phyloP scores from a whole-genome alignment of 2,888 invertebrate species.

The Balanococcus diminutus region DNA sequence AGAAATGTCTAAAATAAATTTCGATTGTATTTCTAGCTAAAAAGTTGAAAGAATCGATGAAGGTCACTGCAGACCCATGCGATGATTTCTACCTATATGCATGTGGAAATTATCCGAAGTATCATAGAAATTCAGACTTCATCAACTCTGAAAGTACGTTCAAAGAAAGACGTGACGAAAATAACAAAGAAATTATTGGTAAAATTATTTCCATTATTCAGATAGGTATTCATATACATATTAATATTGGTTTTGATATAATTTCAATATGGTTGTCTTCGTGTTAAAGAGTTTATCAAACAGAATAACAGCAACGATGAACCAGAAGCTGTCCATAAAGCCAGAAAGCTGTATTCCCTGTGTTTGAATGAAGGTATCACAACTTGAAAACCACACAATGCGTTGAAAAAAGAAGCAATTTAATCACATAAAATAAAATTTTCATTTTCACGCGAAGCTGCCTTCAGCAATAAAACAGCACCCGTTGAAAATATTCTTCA shows the following conservation, averaged over 20 bases:
- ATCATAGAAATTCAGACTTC: constrained; percentile 72
- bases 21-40: not conserved
- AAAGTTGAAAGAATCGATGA: constrained; percentile 72
- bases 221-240: not conserved
- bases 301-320: constrained; percentile 63
- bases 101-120: constrained; percentile 77
- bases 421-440: not conserved
- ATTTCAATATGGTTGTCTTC: not conserved
- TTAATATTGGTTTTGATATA: not conserved
- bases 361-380: constrained; percentile 66
- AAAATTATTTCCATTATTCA: not conserved
- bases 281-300: constrained; percentile 67
- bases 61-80: constrained; percentile 74
- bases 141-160: not conserved
- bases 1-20: too few relatives aligned
- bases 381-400: not conserved
- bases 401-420: not conserved
- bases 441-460: not conserved
- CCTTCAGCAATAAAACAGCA: not conserved
- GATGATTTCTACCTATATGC: constrained; percentile 80
- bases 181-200: not conserved
- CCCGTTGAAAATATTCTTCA: not conserved
- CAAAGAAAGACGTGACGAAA: not conserved
- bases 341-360: constrained; percentile 69
- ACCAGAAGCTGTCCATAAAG: constrained; percentile 62